Evolutionary conservation across 1,140 invertebrate species (phyloP).

Genomic region (Pogonomyrmex californicus): DNA sequence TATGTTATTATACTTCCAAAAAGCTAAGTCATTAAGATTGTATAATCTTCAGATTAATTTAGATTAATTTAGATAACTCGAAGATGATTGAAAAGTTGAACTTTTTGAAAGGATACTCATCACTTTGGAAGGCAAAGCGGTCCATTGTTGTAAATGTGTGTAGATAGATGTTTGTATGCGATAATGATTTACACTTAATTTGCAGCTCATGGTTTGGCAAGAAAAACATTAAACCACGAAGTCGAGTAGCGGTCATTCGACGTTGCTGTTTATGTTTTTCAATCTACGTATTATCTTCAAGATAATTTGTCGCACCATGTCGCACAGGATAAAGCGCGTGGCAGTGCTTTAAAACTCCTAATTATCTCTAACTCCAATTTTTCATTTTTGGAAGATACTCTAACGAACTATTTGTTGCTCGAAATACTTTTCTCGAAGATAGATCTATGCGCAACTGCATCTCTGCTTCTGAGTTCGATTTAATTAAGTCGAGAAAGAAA

Average conservation of each 20-base stretch:
- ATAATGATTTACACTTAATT: slow-evolving; percentile 14
- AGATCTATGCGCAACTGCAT: not conserved
- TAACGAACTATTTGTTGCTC: slow-evolving; percentile 22
- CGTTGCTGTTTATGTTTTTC: slow-evolving; percentile 43
- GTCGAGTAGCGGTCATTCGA: slow-evolving; percentile 64
- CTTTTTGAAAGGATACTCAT: slow-evolving; percentile 22
- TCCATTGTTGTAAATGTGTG: slow-evolving; percentile 18
- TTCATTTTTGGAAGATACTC: slow-evolving; percentile 29
- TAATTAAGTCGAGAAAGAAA: not conserved
- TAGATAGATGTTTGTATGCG: slow-evolving; percentile 18
- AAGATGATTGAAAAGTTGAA: not conserved
- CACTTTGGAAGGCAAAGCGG: not conserved
- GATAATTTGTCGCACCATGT: slow-evolving; percentile 21
- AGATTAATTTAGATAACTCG: slow-evolving; percentile 1
- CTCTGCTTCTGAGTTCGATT: not conserved
- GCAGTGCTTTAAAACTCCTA: slow-evolving; percentile 21
- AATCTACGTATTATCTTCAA: slow-evolving; percentile 22
- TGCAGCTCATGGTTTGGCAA: not conserved
- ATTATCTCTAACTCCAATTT: slow-evolving; percentile 39
- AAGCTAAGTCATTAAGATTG: slow-evolving; percentile 14
- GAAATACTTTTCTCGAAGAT: slow-evolving; percentile 20
- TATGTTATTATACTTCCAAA: not conserved
- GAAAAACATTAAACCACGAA: slow-evolving; percentile 52
- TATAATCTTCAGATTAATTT: not conserved
- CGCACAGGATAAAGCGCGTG: not conserved